phyloP scores from a whole-genome alignment of 2,888 invertebrate species.

The Reticulitermes lucifugus region DNA sequence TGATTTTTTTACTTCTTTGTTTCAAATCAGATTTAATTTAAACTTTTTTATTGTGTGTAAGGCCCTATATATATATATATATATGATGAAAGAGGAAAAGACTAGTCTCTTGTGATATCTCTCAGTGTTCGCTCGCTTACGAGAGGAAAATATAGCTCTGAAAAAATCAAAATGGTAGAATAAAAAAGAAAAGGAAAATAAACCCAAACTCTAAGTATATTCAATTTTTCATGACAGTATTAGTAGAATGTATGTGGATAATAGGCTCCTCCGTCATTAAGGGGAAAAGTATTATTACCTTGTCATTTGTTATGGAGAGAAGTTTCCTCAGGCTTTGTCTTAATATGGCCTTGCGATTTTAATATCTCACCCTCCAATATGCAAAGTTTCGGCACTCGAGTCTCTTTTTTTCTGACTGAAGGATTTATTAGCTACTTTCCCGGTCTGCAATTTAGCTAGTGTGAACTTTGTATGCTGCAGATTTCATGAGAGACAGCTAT shows the following conservation, averaged over 20 bases:
- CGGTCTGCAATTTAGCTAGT: neutral
- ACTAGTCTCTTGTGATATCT: conserved; percentile 39
- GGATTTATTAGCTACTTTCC: conserved; percentile 1
- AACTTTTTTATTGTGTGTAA: conserved; percentile 48
- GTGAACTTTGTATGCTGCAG: neutral
- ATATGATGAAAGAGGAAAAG: conserved; percentile 25
- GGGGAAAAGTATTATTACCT: conserved; percentile 25
- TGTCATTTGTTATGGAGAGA: conserved; percentile 32
- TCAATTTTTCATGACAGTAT: conserved; percentile 41
- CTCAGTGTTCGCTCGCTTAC: conserved; percentile 23
- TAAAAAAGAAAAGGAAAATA: conserved; percentile 32
- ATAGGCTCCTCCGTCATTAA: conserved; percentile 41
- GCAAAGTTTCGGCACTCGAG: conserved; percentile 6
- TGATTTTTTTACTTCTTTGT: conserved; percentile 51
- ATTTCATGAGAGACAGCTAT: neutral
- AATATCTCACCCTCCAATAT: conserved; percentile 34
- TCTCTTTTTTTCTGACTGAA: neutral
- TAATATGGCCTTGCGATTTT: conserved; percentile 29
- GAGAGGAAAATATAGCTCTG: conserved; percentile 30
- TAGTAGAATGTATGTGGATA: conserved; percentile 36
- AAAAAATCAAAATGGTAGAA: conserved; percentile 39
- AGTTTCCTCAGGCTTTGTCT: conserved; percentile 27
- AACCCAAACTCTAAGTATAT: conserved; percentile 35
- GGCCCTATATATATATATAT: conserved; percentile 19
- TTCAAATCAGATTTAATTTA: conserved; percentile 53